phyloP scores from a whole-genome alignment of 2,888 invertebrate species.

The Achlya flavicornis region DNA sequence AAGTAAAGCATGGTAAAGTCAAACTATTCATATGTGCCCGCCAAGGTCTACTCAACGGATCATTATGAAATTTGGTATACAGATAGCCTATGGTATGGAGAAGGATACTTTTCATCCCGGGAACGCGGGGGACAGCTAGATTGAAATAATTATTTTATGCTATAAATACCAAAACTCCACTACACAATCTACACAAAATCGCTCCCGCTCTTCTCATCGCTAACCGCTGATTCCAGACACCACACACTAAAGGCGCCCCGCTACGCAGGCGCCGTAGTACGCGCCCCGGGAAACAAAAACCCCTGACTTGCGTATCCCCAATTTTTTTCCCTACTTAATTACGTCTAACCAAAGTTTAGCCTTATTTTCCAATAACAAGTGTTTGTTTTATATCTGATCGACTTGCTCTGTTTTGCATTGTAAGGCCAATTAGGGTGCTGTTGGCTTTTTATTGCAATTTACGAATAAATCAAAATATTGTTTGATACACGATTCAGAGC shows the following conservation, averaged over 20 bases:
- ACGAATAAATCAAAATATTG: too few relatives aligned
- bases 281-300: constrained; percentile 62
- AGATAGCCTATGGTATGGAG: too few relatives aligned
- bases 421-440: background rate
- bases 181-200: background rate
- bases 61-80: too few relatives aligned
- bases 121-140: too few relatives aligned
- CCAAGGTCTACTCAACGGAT: too few relatives aligned
- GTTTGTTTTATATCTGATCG: constrained; percentile 27
- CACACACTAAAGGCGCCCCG: constrained; percentile 32
- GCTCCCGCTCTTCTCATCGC: constrained; percentile 16
- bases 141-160: background rate
- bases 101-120: too few relatives aligned
- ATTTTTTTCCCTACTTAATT: constrained; percentile 68
- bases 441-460: background rate
- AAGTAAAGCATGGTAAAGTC: too few relatives aligned
- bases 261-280: constrained; percentile 62
- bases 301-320: constrained; percentile 67
- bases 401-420: constrained; percentile 6
- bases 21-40: too few relatives aligned
- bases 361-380: constrained; percentile 47
- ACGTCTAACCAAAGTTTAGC: constrained; percentile 43
- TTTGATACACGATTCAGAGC: too few relatives aligned
- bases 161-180: background rate
- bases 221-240: constrained; percentile 27